Conservation (phyloP, 1,140 invertebrate genomes). For the Cydia pomonella region DNA sequence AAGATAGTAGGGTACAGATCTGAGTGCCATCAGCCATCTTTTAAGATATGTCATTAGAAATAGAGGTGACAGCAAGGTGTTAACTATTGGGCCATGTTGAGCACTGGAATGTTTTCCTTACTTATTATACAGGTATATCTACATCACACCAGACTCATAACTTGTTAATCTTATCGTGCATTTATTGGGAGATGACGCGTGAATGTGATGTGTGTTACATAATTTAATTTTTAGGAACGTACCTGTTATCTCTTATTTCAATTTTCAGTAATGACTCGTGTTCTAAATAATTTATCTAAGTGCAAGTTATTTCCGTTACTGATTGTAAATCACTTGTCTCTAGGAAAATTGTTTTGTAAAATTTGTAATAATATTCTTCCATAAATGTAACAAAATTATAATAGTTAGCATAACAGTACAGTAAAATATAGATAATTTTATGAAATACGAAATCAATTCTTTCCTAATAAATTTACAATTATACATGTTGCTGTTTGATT, state of each 20-base stretch:
- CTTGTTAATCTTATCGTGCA: slow-evolving; percentile 6
- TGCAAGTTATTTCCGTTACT: neutral
- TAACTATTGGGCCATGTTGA: too few species aligned
- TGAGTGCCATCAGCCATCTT: too few species aligned
- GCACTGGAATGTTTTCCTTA: too few species aligned
- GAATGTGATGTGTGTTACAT: slow-evolving; percentile 3
- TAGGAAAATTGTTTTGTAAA: slow-evolving; percentile 10
- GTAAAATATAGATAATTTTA: slow-evolving; percentile 28
- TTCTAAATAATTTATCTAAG: neutral
- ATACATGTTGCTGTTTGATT: neutral
- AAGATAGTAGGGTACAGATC: too few species aligned
- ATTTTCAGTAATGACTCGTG: neutral
- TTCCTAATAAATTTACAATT: slow-evolving; percentile 31
- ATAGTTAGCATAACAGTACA: neutral
- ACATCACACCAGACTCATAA: slow-evolving; percentile 18
- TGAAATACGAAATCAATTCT: slow-evolving; percentile 16
- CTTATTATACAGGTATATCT: neutral
- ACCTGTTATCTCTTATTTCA: slow-evolving; percentile 7
- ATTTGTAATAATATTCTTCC: slow-evolving; percentile 20
- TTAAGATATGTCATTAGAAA: too few species aligned
- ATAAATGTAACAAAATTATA: slow-evolving; percentile 26
- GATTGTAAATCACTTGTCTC: neutral
- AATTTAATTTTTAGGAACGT: slow-evolving; percentile 21
- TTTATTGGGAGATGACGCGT: slow-evolving; percentile 17
- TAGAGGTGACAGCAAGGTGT: too few species aligned